Evolutionary conservation across 53 echinoderm and acorn worm genomes (phyloP), one percentile per base, ranked within the genome.

Genomic region (Luidia sarsii): DNA sequence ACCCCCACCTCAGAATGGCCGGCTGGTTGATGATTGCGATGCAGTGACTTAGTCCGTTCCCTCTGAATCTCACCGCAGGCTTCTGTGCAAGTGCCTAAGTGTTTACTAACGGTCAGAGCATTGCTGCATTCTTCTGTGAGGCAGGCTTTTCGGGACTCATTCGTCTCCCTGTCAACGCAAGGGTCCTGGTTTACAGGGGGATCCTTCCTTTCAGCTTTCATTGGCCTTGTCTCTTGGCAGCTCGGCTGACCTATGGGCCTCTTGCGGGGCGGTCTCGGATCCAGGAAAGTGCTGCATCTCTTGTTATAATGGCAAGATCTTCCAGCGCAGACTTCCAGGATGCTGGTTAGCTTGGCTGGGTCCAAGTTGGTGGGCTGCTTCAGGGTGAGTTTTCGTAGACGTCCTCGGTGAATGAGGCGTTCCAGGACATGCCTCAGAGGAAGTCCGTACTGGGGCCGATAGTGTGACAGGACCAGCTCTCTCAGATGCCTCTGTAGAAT

Each of bases 391-490:
- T 59, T 77, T 61, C 77, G 33, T 4, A 77, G 48, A 34, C 46
- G 60, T 1, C 77, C 77, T 1, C 10, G n/a, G 30, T 77, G 60
- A 29, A 77, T 77, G 15, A 77, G 33, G 9, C 3, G 33, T 7
- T 61, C 61, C 46, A 77, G 32, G 43, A 61, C 19, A 3, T 28
- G 18, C 61, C 31, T 43, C 48, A 77, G 61, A 48, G 48, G 25
- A 43, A 13, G 30, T 16, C 45, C 46, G 61, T 77, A 77, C 46
- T 77, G 59, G 30, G 77, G 77, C 1, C 59, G 77, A 21, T 77
- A 77, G 45, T 77, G 60, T 21, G 60, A 60, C 33, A 77, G 18
- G 6, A 77, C 77, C n/a, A 77, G 77, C 61, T 77, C 77, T 18
- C 30, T 77, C 3, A 77, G 33, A 60, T 48, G 59, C 41, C 56